Conservation (phyloP, 2,797 vertebrate species). For the Heterohyrax brucei region DNA sequence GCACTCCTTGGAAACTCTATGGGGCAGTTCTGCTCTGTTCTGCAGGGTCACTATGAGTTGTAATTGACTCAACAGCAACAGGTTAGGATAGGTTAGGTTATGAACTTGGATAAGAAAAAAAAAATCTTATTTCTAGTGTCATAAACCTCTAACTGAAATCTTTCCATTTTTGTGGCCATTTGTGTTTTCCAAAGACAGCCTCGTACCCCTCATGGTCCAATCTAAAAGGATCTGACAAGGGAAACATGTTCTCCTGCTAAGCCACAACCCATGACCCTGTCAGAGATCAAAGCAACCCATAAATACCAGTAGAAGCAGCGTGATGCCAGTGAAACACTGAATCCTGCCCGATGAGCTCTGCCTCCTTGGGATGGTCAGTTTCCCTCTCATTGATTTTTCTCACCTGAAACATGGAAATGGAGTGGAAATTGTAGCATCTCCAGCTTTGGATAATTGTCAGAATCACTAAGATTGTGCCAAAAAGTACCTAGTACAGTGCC, state of each 20-base stretch:
- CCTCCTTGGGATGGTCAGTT: no score
- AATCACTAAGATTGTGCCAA: not conserved
- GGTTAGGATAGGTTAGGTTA: no score
- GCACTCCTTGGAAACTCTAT: no score
- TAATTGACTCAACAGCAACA: no score
- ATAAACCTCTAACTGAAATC: not conserved
- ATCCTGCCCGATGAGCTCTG: not conserved
- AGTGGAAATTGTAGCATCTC: no score
- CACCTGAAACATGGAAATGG: no score
- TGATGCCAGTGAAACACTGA: not conserved
- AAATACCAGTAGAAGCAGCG: not conserved
- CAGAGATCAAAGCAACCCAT: not conserved
- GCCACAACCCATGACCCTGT: not conserved
- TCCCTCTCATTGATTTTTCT: no score
- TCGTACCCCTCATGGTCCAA: not conserved
- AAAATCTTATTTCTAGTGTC: not conserved
- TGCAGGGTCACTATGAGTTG: no score
- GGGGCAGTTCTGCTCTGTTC: no score
- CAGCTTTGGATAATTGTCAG: no score
- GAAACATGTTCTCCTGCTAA: not conserved
- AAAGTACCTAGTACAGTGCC: not conserved
- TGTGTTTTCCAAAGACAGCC: not conserved
- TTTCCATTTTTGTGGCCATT: not conserved
- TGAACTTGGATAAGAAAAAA: not conserved
- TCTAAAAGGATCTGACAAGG: no score